A percentile compares a stretch with the other conserved stretches of the same genome.
phyloP scores from a whole-genome alignment of 2,113 vertebrate species.

The Sapayoa aenigma region DNA sequence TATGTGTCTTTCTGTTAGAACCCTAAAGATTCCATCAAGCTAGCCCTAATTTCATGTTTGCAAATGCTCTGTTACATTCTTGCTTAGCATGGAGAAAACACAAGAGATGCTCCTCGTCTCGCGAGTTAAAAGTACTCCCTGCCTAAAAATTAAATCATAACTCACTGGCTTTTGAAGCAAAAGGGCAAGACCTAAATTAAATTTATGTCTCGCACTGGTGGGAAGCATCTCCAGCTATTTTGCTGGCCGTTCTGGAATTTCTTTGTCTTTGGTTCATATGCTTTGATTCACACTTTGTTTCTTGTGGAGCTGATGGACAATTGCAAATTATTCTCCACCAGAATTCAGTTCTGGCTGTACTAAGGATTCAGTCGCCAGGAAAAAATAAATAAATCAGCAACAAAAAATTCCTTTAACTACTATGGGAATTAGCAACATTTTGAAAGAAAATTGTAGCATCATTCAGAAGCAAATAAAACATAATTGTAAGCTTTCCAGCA shows the following conservation, averaged over 20 bases:
- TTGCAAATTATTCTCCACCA: constrained; percentile 42
- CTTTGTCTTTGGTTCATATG: constrained; percentile 52
- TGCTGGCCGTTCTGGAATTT: neutral
- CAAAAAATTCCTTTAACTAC: constrained; percentile 27
- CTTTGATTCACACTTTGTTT: constrained; percentile 57
- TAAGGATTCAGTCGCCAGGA: constrained; percentile 8
- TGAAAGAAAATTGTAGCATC: neutral
- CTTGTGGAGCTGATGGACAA: constrained; percentile 47
- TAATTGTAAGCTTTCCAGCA: neutral
- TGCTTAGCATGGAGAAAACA: neutral
- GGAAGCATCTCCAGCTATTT: constrained; percentile 43
- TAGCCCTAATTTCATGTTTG: neutral
- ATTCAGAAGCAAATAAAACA: constrained; percentile 28
- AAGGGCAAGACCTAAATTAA: constrained; percentile 35
- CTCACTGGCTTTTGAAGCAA: constrained; percentile 1
- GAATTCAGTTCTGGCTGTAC: constrained; percentile 8
- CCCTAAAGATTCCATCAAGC: neutral
- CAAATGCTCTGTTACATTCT: neutral
- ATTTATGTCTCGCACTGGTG: constrained; percentile 19
- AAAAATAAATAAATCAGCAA: constrained; percentile 47
- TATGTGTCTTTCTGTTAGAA: neutral
- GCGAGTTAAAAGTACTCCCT: neutral
- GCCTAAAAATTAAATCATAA: constrained; percentile 12
- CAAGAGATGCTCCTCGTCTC: neutral
- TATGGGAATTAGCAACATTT: constrained; percentile 11